These are phyloP conservation scores for Napeogenes inachia DNA, from an alignment of 2,888 invertebrate species.

Conservation along the genomic window DNA sequence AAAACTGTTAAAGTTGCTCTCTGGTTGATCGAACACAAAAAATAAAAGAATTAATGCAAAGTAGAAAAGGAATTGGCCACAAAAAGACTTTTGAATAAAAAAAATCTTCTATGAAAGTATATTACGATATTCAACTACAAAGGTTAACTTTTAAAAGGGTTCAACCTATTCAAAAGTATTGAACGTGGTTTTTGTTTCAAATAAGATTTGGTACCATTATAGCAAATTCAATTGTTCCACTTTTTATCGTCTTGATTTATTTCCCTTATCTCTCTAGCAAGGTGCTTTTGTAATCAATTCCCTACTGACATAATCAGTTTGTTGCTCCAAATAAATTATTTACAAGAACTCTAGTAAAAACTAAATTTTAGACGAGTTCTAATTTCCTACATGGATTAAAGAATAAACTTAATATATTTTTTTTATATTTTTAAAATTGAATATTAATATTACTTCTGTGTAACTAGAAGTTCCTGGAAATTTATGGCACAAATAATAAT, in stretches of 20 bases:
- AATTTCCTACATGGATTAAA: too few relatives aligned
- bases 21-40: not conserved
- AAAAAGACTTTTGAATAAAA: too few relatives aligned
- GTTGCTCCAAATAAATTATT: constrained; percentile 41
- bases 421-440: not conserved
- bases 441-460: constrained; percentile 11
- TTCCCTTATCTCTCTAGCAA: constrained; percentile 58
- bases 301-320: constrained; percentile 56
- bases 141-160: too few relatives aligned
- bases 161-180: too few relatives aligned
- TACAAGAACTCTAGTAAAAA: not conserved
- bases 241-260: constrained; percentile 67
- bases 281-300: constrained; percentile 60
- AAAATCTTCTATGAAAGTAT: too few relatives aligned
- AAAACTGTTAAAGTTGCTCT: constrained; percentile 20
- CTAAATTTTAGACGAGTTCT: too few relatives aligned
- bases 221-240: constrained; percentile 38
- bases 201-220: constrained; percentile 32
- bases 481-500: constrained; percentile 23
- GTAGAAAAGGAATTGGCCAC: too few relatives aligned
- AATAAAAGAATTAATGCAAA: not conserved
- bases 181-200: not conserved
- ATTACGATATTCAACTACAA: too few relatives aligned
- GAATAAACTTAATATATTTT: too few relatives aligned
- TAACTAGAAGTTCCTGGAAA: constrained; percentile 5